These are phyloP conservation scores for Asbolus verrucosus DNA, from an alignment of 1,140 invertebrate genomes.

Conservation along the genomic window DNA sequence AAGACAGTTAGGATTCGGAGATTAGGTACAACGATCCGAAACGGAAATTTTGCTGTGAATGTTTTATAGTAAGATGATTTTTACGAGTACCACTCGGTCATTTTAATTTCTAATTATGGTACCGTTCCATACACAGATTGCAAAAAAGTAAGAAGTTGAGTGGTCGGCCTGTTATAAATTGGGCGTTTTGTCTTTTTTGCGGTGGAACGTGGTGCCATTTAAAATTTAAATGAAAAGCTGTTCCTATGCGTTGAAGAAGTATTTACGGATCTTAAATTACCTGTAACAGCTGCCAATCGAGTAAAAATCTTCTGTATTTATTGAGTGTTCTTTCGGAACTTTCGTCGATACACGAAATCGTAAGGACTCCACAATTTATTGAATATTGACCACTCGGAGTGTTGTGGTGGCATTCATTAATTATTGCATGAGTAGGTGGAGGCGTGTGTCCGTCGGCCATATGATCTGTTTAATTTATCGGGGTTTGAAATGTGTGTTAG, in stretches of 20 bases:
- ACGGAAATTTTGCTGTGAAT: too few relatives aligned
- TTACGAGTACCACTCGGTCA: too few relatives aligned
- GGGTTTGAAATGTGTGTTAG: slow-evolving; percentile 36
- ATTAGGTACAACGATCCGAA: neutral
- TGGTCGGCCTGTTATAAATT: too few relatives aligned
- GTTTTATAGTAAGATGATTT: too few relatives aligned
- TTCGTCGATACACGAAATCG: neutral
- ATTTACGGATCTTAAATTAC: slow-evolving; percentile 13
- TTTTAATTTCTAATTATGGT: too few relatives aligned
- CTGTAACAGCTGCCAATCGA: slow-evolving; percentile 15
- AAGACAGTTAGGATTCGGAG: neutral
- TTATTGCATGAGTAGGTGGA: slow-evolving; percentile 29
- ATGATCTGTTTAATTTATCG: slow-evolving; percentile 38
- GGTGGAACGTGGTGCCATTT: neutral
- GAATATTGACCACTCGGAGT: slow-evolving; percentile 14
- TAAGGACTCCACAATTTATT: slow-evolving; percentile 12
- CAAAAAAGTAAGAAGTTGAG: neutral
- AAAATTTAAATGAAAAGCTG: slow-evolving; percentile 18
- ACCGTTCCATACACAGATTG: too few relatives aligned
- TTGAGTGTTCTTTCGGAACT: neutral
- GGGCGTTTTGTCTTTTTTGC: neutral
- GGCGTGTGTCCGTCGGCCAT: slow-evolving; percentile 37
- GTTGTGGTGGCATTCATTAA: slow-evolving; percentile 29
- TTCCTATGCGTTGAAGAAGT: neutral
- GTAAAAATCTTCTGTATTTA: slow-evolving; percentile 17